These are phyloP conservation scores for Euschistus heros DNA, from an alignment of 1,140 invertebrate species.

Conservation along the genomic window DNA sequence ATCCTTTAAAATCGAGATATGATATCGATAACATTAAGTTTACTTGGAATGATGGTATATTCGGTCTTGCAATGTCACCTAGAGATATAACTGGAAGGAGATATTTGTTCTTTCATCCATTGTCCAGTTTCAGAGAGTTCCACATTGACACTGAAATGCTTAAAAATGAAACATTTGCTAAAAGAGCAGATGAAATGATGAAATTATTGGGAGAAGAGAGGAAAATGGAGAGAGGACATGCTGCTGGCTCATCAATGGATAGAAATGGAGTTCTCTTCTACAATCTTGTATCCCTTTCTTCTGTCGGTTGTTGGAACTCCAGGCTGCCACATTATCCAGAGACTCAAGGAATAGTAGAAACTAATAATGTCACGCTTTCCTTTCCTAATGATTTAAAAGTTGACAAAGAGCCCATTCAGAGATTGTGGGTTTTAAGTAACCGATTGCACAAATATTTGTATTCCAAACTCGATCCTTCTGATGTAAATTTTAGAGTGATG, in stretches of 20 bases:
- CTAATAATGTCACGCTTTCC: constrained; percentile 46
- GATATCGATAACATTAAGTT: constrained; percentile 60
- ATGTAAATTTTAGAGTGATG: constrained; percentile 61
- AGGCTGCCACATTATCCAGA: constrained; percentile 34
- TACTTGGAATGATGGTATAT: constrained; percentile 71
- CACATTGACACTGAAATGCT: constrained; percentile 53
- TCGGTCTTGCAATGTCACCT: constrained; percentile 58
- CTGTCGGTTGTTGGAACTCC: constrained; percentile 68
- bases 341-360: constrained; percentile 49
- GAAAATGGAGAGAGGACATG: constrained; percentile 50
- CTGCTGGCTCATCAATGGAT: constrained; percentile 58
- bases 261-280: constrained; percentile 62
- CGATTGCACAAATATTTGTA: constrained; percentile 62
- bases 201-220: constrained; percentile 38
- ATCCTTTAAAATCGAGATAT: constrained; percentile 56
- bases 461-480: constrained; percentile 46
- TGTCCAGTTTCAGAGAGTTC: constrained; percentile 67
- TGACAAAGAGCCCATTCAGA: constrained; percentile 52
- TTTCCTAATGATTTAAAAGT: constrained; percentile 71
- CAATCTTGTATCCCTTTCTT: constrained; percentile 59
- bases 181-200: constrained; percentile 32
- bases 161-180: constrained; percentile 41
- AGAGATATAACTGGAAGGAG: constrained; percentile 41
- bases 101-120: constrained; percentile 61
- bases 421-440: constrained; percentile 64